Percentiles rank a stretch among this genome's conserved stretches.
phyloP scores from a whole-genome alignment of 2,888 invertebrate species.

The Tachina lurida region DNA sequence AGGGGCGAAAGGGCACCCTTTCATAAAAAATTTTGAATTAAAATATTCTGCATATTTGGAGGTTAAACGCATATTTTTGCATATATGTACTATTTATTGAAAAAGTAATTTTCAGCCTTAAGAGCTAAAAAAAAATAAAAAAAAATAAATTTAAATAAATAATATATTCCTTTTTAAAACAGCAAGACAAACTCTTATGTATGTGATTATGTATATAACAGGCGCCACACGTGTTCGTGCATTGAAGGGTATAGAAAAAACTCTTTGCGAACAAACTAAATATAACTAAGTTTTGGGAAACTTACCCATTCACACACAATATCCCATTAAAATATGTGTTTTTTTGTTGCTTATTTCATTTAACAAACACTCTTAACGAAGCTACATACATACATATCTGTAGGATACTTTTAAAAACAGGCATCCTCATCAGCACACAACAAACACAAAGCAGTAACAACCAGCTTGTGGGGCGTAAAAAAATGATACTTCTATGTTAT shows the following conservation, averaged over 20 bases:
- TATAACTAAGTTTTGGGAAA: constrained; percentile 34
- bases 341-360: constrained; percentile 5
- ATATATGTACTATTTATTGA: too few species aligned
- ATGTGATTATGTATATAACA: too few species aligned
- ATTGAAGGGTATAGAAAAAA: neutral
- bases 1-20: too few species aligned
- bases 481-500: constrained; percentile 8
- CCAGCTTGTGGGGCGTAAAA: constrained; percentile 54
- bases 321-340: constrained; percentile 15
- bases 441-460: constrained; percentile 51
- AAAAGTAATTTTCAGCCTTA: too few species aligned
- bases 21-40: too few species aligned
- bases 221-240: too few species aligned
- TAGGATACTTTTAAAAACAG: constrained; percentile 40
- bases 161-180: too few species aligned
- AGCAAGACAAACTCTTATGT: too few species aligned
- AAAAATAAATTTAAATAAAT: too few species aligned
- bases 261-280: constrained; percentile 20
- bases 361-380: constrained; percentile 54
- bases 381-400: constrained; percentile 20
- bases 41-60: too few species aligned
- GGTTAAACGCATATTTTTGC: too few species aligned
- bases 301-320: constrained; percentile 19
- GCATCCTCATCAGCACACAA: constrained; percentile 5
- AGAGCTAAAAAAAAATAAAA: too few species aligned